Conservation (phyloP, 2,113 vertebrate genomes). For the Ptyas mucosa region DNA sequence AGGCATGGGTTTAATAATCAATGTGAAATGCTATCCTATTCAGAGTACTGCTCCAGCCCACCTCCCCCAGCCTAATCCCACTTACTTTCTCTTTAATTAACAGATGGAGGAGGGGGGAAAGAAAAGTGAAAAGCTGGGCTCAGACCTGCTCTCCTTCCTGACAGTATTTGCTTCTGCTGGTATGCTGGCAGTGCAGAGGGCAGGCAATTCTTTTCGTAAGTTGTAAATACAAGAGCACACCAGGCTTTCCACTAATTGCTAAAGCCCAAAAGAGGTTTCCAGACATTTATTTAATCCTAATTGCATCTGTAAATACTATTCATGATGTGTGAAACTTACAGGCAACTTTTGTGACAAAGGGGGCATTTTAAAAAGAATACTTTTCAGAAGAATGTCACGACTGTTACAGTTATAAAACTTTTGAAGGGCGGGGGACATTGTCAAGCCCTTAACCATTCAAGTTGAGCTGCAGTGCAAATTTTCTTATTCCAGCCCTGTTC, state of each 20-base stretch:
- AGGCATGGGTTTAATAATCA: conserved; percentile 26
- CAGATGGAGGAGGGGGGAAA: fast-evolving
- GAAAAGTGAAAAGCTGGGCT: neutral
- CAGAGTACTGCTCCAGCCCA: neutral
- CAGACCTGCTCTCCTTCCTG: conserved; percentile 27
- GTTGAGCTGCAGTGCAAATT: neutral
- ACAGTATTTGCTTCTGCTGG: conserved; percentile 17
- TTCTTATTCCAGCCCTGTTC: neutral
- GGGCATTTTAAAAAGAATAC: conserved; percentile 43
- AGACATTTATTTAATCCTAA: conserved; percentile 61
- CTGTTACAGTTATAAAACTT: conserved; percentile 44
- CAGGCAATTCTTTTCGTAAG: conserved; percentile 48
- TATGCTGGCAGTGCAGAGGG: conserved; percentile 39
- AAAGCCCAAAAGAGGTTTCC: conserved; percentile 47
- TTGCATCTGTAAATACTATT: conserved; percentile 60
- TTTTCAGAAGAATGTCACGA: conserved; percentile 34
- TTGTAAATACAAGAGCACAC: conserved; percentile 48
- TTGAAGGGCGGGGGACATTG: conserved; percentile 49
- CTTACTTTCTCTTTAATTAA: conserved; percentile 17
- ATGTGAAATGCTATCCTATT: conserved; percentile 20
- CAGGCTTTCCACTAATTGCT: conserved; percentile 57
- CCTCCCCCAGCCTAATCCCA: neutral
- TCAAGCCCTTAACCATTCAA: conserved; percentile 11
- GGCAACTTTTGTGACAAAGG: conserved; percentile 48
- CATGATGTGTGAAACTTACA: conserved; percentile 52